Base-by-base conservation (phyloP, 2,113 vertebrate genomes). In the Pantherophis guttatus region DNA sequence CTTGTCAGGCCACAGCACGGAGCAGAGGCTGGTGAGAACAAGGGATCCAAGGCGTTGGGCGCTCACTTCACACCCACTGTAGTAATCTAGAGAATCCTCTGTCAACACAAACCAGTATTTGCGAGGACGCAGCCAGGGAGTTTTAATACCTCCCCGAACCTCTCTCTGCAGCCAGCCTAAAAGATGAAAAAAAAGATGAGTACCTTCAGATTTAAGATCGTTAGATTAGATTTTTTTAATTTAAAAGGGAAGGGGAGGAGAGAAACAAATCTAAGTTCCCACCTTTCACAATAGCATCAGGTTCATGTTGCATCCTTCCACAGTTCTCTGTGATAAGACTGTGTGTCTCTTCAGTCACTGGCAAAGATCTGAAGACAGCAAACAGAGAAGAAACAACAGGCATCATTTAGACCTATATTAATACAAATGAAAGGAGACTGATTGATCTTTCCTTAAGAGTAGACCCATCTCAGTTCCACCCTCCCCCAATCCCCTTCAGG, bases 51-150 rank as follows among this genome's bases (percentile, higher is more conserved):
- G 98, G 17, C 98, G 97, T 58, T 98, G 97, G n/a, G 98, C 98
- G 1, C 98, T 98, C 95, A 98, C 98, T 91, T 99, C 98, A 0
- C 98, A 98, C 95, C 98, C 97, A 62, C 97, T 99, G 98, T 99
- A 99, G 97, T 99, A 99, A 96, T 99, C 99, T 54, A 99, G 97
- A 33, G 99, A 99, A 94, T 99, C 99, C 0, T 98, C 97, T 0
- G 98, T 99, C 96, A 99, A 97, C 92, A 99, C 98, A 0, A 99
- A 99, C 99, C 99, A 99, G 96, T 98, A 98, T 50, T 98, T 98
- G 39, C 98, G 98, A 21, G 99, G 98, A 70, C 98, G 98, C 88
- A 99, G 98, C 99, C 99, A 99, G 44, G 98, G 98, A 8, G 96
- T 95, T n/a, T 95, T 96, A 54, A 97, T 94, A 58, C 98, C 97